These are phyloP conservation scores for Zapus hudsonius DNA, from an alignment of 2,113 vertebrate genomes.

Conservation along the genomic window DNA sequence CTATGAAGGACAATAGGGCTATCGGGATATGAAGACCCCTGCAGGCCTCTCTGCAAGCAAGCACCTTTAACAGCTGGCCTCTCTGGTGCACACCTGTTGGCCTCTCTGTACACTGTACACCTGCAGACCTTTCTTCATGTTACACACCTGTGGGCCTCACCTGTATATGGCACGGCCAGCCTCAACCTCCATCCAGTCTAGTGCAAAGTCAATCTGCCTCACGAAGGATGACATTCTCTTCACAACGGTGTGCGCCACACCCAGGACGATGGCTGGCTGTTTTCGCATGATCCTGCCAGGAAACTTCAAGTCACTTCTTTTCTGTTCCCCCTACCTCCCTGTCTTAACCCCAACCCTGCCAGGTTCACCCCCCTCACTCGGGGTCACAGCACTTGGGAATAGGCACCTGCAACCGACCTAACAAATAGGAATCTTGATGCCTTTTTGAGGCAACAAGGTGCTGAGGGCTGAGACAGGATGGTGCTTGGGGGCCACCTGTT, in stretches of 20 bases:
- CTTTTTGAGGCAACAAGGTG: background rate
- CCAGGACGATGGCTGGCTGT: constrained; percentile 92
- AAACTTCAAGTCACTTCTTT: fast-evolving
- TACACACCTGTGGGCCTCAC: constrained; percentile 76
- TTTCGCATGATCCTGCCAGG: constrained; percentile 92
- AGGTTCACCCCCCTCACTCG: background rate
- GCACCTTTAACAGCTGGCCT: too few relatives aligned
- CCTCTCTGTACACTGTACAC: background rate
- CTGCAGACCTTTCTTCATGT: background rate
- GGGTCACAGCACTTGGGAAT: background rate
- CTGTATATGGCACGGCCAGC: constrained; percentile 95
- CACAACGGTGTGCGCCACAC: constrained; percentile 93
- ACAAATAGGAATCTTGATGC: background rate
- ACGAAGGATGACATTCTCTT: constrained; percentile 94
- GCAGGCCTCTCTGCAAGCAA: background rate
- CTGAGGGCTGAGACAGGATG: too few relatives aligned
- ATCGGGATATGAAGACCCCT: background rate
- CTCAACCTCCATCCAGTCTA: constrained; percentile 98
- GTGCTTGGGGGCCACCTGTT: background rate
- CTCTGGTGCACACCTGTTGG: too few relatives aligned
- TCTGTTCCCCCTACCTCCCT: background rate
- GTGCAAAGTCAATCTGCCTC: constrained; percentile 95
- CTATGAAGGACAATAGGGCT: background rate
- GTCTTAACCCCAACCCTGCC: fast-evolving
- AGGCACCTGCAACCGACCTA: background rate